phyloP scores from a whole-genome alignment of 2,113 vertebrate genomes.

The Trematocara macrostoma region DNA sequence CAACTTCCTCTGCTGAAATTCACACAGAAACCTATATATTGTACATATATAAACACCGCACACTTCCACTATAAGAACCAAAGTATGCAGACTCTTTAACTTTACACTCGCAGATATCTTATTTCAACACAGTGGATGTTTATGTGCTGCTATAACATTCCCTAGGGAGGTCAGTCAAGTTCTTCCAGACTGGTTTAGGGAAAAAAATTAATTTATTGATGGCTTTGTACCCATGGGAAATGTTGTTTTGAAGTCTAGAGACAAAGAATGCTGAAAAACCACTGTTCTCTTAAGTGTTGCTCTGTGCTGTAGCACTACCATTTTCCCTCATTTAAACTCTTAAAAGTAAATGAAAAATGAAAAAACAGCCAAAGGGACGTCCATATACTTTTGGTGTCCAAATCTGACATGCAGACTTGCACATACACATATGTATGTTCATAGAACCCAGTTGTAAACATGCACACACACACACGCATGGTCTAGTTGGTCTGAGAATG shows the following conservation, averaged over 20 bases:
- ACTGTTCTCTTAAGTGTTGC: background rate
- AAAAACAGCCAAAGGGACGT: background rate
- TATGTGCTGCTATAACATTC: background rate
- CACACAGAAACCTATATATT: background rate
- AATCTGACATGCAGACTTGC: background rate
- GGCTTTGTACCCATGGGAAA: background rate
- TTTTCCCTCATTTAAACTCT: background rate
- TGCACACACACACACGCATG: accelerated
- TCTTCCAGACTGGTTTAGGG: background rate
- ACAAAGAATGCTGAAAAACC: background rate
- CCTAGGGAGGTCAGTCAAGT: background rate
- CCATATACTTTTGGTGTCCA: background rate
- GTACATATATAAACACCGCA: background rate
- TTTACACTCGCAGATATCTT: background rate
- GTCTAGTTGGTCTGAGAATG: background rate
- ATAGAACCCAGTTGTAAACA: background rate
- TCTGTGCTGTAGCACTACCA: background rate
- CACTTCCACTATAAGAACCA: background rate
- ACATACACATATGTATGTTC: background rate
- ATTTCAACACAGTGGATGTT: background rate
- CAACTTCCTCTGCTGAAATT: background rate
- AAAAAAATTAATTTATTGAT: accelerated
- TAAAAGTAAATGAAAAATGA: background rate
- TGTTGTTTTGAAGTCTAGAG: background rate
- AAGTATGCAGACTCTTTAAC: background rate